Evolutionary conservation across 2,888 invertebrate genomes (phyloP).

Genomic region (Eupithecia exiguata): DNA sequence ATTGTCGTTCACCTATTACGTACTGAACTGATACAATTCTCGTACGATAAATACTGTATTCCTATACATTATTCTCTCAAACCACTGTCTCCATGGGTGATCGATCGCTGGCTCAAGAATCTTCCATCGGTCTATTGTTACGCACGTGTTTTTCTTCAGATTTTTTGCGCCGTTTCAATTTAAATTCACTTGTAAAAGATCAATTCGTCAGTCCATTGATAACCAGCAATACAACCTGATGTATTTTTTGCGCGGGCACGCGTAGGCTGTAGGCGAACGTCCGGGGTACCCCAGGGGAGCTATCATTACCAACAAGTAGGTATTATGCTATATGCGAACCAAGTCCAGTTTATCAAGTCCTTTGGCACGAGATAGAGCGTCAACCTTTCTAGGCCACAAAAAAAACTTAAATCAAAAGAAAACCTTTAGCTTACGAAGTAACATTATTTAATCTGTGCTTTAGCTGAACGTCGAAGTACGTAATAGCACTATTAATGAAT

Average conservation of each 20-base stretch:
- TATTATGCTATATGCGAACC: conserved; percentile 19
- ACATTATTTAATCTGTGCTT: no score
- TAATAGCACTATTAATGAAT: background rate
- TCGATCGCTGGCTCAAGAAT: conserved; percentile 6
- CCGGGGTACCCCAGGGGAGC: conserved; percentile 50
- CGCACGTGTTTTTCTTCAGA: background rate
- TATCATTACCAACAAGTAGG: conserved; percentile 52
- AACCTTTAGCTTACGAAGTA: background rate
- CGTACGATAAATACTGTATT: background rate
- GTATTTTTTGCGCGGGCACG: conserved; percentile 45
- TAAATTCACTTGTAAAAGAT: conserved; percentile 25
- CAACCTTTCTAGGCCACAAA: conserved; percentile 49
- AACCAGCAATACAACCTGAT: conserved; percentile 24
- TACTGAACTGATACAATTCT: no score
- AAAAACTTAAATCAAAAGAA: conserved; percentile 18
- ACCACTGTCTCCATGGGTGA: background rate
- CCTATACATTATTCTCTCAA: background rate
- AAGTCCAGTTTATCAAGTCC: conserved; percentile 50
- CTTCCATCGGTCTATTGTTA: background rate
- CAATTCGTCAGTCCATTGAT: conserved; percentile 38
- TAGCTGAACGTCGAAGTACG: background rate
- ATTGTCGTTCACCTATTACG: no score
- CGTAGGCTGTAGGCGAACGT: conserved; percentile 52
- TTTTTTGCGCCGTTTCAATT: conserved; percentile 9
- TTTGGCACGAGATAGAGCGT: conserved; percentile 51